Evolutionary conservation across 2,888 invertebrate species (phyloP).

Genomic region (Rhagium mordax): DNA sequence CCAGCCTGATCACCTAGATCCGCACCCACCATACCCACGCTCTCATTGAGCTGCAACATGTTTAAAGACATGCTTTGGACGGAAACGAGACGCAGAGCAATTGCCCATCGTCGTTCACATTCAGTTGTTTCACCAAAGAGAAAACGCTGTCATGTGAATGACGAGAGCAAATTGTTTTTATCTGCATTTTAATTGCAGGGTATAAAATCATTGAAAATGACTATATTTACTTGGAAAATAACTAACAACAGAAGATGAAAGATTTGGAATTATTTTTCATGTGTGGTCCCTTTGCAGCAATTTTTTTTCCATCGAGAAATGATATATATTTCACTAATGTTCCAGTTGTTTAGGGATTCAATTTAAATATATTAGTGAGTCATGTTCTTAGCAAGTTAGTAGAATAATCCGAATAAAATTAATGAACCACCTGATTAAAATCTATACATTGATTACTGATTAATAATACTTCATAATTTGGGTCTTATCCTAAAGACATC

Average conservation of each 20-base stretch:
- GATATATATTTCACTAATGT: neutral
- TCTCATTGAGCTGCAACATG: slow-evolving; percentile 69
- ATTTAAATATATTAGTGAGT: no score
- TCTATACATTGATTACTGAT: no score
- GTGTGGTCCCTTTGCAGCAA: neutral
- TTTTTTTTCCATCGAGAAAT: neutral
- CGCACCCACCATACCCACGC: slow-evolving; percentile 70
- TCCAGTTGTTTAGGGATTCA: neutral
- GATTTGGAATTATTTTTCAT: neutral
- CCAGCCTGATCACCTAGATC: slow-evolving; percentile 67
- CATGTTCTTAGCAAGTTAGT: neutral
- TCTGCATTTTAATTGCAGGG: slow-evolving; percentile 47
- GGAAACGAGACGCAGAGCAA: slow-evolving; percentile 70
- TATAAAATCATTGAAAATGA: slow-evolving; percentile 35
- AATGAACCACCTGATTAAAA: no score
- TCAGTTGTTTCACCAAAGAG: slow-evolving; percentile 30
- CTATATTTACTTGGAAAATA: neutral
- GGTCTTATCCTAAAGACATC: no score
- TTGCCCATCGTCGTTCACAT: slow-evolving; percentile 34
- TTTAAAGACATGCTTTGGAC: slow-evolving; percentile 69
- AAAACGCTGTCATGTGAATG: slow-evolving; percentile 15
- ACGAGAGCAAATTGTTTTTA: slow-evolving; percentile 43
- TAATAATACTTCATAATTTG: no score
- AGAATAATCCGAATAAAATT: no score
- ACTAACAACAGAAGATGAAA: neutral